Base-by-base conservation (phyloP, 1,140 invertebrate genomes). In the Trypoxylus dichotomus region DNA sequence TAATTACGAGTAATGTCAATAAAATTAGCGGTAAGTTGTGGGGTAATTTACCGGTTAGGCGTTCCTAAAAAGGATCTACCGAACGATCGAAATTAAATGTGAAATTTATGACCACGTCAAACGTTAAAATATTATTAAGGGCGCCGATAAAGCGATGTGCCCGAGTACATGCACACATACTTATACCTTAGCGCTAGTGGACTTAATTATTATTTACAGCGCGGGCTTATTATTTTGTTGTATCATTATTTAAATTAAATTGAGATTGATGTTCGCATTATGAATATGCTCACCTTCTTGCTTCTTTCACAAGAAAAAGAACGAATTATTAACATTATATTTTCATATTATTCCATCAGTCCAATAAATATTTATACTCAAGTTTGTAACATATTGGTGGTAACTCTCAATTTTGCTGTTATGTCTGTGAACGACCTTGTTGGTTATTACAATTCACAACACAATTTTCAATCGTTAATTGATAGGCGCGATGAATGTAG, bases 81-180 rank as follows among this genome's bases (percentile, higher is more conserved):
- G 60, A 68, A 25, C 60, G 60, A 27, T 24, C 7, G 60, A 68
- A 27, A 68, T 68, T 68, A 68, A 68, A 68, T 68, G 21, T 68
- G 11, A 29, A 68, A 68, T 68, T 68, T 68, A 68, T 29, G 60
- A 68, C 13, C 11, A 25, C 21, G 60, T 68, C 60, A 68, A 29
- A 68, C 60, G 60, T 68, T 68, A 24, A 68, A 68, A 68, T 68
- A 68, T 68, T 68, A 68, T 68, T 68, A 68, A 25, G 25, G 60
- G 60, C 15, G 7, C 5, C 24, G 60, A 24, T 29, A 68, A 68
- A 29, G 8, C 13, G 60, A 68, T 68, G 19, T 68, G 47, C 24
- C 60, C 24, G 60, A 68, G 10, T 2, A 25, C 11, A 15, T 27
- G 8, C 24, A 68, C 27, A 68, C 3, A 13, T 24, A 68, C 10